Conservation (phyloP, 2,797 vertebrate species). For the Pangasius krempfi region DNA sequence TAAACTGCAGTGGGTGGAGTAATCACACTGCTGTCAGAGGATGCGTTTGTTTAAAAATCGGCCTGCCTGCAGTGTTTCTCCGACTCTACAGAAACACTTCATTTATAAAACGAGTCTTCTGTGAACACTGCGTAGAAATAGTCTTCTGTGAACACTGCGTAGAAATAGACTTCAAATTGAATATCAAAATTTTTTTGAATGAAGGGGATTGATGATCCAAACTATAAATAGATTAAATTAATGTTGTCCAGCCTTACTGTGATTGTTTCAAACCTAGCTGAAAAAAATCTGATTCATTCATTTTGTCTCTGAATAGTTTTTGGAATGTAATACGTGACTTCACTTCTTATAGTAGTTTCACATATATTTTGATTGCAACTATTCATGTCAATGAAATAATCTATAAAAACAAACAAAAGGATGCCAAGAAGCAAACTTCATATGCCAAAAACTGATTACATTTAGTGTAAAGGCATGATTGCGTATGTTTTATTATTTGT, state of each 20-base stretch:
- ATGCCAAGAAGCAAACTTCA: background rate
- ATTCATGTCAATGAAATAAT: background rate
- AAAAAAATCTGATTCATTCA: background rate
- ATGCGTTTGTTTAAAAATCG: constrained; percentile 37
- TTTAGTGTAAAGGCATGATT: background rate
- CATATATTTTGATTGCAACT: background rate
- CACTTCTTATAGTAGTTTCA: background rate
- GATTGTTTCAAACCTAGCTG: background rate
- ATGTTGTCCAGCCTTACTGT: background rate
- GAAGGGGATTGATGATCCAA: background rate
- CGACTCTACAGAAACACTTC: background rate
- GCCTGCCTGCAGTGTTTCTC: constrained; percentile 29
- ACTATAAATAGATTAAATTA: background rate
- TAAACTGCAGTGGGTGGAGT: constrained; percentile 48
- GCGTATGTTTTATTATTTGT: background rate
- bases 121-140: no score
- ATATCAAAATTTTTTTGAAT: background rate
- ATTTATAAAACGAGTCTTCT: constrained; percentile 22
- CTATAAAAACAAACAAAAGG: background rate
- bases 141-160: no score
- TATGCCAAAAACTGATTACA: background rate
- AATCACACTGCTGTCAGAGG: constrained; percentile 46
- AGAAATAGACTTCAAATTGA: background rate
- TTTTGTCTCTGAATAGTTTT: background rate
- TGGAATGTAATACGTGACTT: background rate